Evolutionary conservation across 2,113 vertebrate species (phyloP).

Genomic region (Mormoops blainvillei): DNA sequence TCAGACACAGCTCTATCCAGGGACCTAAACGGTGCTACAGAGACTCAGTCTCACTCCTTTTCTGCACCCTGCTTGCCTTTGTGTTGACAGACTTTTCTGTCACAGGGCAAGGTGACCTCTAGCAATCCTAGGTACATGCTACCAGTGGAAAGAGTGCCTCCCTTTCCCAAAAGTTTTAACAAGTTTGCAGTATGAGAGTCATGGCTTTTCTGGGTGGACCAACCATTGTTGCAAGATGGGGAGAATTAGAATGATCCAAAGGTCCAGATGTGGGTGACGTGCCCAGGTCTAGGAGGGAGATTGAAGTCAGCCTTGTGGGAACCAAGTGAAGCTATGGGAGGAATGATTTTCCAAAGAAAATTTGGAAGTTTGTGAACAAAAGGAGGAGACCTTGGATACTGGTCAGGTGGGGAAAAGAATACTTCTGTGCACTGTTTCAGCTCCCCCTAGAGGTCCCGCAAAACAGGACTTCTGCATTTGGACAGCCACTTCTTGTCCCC

Average conservation of each 20-base stretch:
- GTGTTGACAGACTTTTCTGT: background rate
- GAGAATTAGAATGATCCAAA: background rate
- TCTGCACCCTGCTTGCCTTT: background rate
- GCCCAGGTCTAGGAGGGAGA: background rate
- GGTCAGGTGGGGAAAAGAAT: background rate
- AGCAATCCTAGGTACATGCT: background rate
- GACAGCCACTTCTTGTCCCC: background rate
- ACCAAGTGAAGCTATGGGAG: background rate
- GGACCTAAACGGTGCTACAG: background rate
- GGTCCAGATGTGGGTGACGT: background rate
- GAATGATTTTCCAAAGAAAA: background rate
- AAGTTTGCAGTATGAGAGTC: background rate
- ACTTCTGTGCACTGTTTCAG: background rate
- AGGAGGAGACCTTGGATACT: background rate
- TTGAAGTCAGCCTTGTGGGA: background rate
- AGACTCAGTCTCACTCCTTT: background rate
- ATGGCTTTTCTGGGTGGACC: background rate
- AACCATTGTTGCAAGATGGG: background rate
- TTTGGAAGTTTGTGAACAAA: background rate
- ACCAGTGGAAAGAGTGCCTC: background rate
- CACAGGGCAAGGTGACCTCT: background rate
- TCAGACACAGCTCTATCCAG: slow-evolving; percentile 3
- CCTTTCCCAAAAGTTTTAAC: background rate
- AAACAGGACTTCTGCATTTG: background rate
- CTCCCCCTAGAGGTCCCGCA: slow-evolving; percentile 5